Evolutionary conservation across 2,888 invertebrate genomes (phyloP).

Genomic region (Drosophila neotestacea): DNA sequence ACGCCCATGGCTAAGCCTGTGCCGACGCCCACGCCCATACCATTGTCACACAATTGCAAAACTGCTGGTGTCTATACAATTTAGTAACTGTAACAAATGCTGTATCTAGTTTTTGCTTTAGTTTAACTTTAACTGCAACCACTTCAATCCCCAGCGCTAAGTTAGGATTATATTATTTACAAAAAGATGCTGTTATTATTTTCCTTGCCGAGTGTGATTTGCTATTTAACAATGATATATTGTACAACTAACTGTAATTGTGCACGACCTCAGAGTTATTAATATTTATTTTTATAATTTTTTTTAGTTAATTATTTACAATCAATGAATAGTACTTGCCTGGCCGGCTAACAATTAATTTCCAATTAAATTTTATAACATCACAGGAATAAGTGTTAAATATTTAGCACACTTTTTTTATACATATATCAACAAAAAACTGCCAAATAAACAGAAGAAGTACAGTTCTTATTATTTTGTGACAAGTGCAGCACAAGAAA

Average conservation of each 20-base stretch:
- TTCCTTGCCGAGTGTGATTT: conserved; percentile 50
- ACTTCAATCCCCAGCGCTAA: conserved; percentile 35
- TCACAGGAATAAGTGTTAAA: conserved; percentile 37
- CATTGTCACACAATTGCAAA: conserved; percentile 38
- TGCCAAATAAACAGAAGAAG: conserved; percentile 50
- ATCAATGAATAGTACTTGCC: conserved; percentile 36
- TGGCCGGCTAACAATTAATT: conserved; percentile 5
- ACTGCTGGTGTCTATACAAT: conserved; percentile 53
- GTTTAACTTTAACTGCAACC: conserved; percentile 41
- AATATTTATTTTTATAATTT: conserved; percentile 29
- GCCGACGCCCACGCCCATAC: conserved; percentile 20
- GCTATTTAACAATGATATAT: conserved; percentile 31
- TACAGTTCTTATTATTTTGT: conserved; percentile 39
- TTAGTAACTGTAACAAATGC: conserved; percentile 70
- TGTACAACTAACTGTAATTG: conserved; percentile 33
- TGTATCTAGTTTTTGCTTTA: conserved; percentile 77
- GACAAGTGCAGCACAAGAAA: conserved; percentile 43
- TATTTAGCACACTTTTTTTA: conserved; percentile 11
- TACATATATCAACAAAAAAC: conserved; percentile 35
- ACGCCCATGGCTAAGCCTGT: conserved; percentile 5
- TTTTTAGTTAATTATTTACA: conserved; percentile 24
- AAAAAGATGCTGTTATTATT: conserved; percentile 36
- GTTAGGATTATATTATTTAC: conserved; percentile 33
- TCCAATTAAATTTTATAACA: conserved; percentile 38
- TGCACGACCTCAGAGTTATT: conserved; percentile 34